These are phyloP conservation scores for Netelia fuscicornis DNA, from an alignment of 2,888 invertebrate species.

Conservation along the genomic window DNA sequence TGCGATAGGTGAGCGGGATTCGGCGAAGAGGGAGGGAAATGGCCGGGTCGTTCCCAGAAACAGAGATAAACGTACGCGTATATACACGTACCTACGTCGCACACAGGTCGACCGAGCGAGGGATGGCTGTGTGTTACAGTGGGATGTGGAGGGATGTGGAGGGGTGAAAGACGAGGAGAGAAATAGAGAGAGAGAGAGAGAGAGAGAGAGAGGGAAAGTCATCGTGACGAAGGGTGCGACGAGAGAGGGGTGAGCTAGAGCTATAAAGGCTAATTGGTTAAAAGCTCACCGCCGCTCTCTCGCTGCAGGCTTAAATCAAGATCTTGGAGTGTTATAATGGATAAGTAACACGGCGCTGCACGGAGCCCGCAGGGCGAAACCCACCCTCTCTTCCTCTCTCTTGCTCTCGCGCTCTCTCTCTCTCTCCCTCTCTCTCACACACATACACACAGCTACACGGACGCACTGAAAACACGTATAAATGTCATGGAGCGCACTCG, in stretches of 20 bases:
- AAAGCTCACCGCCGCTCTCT: slow-evolving; percentile 83
- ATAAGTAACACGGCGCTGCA: slow-evolving; percentile 84
- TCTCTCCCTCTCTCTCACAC: slow-evolving; percentile 56
- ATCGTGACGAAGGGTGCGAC: slow-evolving; percentile 47
- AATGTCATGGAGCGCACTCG: slow-evolving; percentile 58
- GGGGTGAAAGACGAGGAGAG: slow-evolving; percentile 6
- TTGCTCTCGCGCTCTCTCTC: slow-evolving; percentile 56
- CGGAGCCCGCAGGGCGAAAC: slow-evolving; percentile 74
- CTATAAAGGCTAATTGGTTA: slow-evolving; percentile 85
- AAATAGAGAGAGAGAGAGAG: slow-evolving; percentile 21
- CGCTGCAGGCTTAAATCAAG: slow-evolving; percentile 85
- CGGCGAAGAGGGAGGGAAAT: slow-evolving; percentile 59
- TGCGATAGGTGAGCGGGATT: slow-evolving; percentile 60
- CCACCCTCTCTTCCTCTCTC: slow-evolving; percentile 64
- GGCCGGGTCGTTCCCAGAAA: slow-evolving; percentile 59
- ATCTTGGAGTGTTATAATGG: slow-evolving; percentile 85
- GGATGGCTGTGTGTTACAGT: slow-evolving; percentile 31
- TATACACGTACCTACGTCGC: background rate
- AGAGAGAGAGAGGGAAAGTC: slow-evolving; percentile 28
- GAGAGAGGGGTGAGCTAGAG: slow-evolving; percentile 73
- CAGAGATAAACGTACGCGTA: slow-evolving; percentile 44
- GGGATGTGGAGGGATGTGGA: slow-evolving; percentile 50
- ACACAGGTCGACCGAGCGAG: slow-evolving; percentile 38
- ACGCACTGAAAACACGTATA: slow-evolving; percentile 53
- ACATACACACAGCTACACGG: slow-evolving; percentile 18